Conservation (phyloP, 37 sponge, comb jelly and placozoan species). For the Ianthella basta region DNA sequence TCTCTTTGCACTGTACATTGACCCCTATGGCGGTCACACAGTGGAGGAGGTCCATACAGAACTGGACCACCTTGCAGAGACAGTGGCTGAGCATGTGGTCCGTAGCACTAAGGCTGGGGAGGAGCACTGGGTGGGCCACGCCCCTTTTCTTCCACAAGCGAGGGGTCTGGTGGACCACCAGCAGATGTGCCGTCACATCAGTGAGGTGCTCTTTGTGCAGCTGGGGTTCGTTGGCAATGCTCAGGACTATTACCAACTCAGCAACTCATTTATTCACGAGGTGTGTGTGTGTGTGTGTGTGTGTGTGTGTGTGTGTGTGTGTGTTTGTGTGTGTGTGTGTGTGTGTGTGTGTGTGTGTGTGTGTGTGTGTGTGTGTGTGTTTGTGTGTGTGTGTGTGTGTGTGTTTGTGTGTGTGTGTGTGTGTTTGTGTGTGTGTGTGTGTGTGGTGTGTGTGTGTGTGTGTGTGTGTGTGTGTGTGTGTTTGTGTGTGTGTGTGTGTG, state of each 20-base stretch:
- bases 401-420: too few species aligned
- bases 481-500: too few species aligned
- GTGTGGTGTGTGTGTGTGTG: too few species aligned
- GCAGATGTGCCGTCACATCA: conserved; percentile 4
- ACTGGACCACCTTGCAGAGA: conserved; percentile 3
- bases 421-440: too few species aligned
- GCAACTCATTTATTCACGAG: conserved; percentile 11
- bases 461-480: too few species aligned
- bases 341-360: conserved; percentile 26
- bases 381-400: too few species aligned
- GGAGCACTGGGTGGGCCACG: neutral
- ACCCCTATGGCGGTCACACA: conserved; percentile 1
- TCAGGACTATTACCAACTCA: neutral
- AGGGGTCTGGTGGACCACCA: neutral
- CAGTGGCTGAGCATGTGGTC: neutral
- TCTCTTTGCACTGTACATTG: neutral
- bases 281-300: neutral
- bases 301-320: neutral
- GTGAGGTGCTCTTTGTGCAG: neutral
- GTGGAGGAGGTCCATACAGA: neutral
- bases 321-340: conserved; percentile 15
- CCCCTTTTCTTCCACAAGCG: conserved; percentile 5
- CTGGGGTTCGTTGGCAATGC: neutral
- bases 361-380: conserved; percentile 6
- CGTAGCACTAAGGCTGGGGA: neutral